A percentile compares a stretch with the other conserved stretches of the same genome.
phyloP scores from a whole-genome alignment of 2,888 invertebrate species.

The Pyrrhia umbra region DNA sequence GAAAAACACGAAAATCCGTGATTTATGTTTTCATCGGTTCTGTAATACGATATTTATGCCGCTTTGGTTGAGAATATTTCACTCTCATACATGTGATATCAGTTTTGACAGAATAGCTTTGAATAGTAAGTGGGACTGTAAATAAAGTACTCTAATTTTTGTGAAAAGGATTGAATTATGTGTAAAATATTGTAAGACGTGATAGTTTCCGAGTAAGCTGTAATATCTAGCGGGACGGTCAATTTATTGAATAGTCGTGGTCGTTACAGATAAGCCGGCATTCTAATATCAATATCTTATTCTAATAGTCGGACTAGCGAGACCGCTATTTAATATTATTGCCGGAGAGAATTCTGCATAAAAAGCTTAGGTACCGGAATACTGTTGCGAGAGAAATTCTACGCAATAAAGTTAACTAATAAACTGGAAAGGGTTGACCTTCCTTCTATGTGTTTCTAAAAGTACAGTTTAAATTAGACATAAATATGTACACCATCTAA shows the following conservation, averaged over 20 bases:
- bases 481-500: background rate
- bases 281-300: constrained; percentile 32
- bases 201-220: constrained; percentile 4
- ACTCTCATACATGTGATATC: constrained; percentile 42
- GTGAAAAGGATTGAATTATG: constrained; percentile 2
- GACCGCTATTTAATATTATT: background rate
- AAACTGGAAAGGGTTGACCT: too few relatives aligned
- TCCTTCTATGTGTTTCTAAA: background rate
- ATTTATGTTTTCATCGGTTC: constrained; percentile 33
- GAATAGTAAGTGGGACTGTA: constrained; percentile 29
- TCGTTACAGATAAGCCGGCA: constrained; percentile 8
- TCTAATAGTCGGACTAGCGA: constrained; percentile 2
- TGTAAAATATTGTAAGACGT: background rate
- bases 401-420: background rate
- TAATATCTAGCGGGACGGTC: background rate
- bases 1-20: constrained; percentile 19
- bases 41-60: constrained; percentile 34
- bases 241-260: constrained; percentile 6
- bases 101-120: constrained; percentile 29
- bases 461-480: constrained; percentile 10
- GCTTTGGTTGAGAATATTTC: constrained; percentile 36
- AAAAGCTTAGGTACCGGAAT: background rate
- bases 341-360: background rate
- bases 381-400: background rate
- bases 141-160: constrained; percentile 20